Evolutionary conservation across 2,113 vertebrate species (phyloP).

Genomic region (Pygoscelis antarcticus): DNA sequence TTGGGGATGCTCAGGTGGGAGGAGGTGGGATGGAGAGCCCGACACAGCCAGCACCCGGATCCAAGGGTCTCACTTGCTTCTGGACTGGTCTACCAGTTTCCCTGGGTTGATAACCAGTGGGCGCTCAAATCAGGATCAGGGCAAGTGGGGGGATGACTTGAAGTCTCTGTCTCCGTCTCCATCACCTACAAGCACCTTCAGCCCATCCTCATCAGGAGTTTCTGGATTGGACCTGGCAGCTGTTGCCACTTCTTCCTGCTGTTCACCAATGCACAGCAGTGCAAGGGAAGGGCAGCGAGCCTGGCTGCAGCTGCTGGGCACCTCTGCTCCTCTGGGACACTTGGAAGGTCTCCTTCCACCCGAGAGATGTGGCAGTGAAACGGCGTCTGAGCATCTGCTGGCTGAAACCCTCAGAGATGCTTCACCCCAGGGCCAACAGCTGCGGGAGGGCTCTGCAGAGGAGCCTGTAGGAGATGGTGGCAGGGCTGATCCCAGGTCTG

Average conservation of each 20-base stretch:
- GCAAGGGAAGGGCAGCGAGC: background rate
- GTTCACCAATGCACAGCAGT: rapidly evolving
- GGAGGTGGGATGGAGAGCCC: background rate
- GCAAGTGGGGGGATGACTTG: background rate
- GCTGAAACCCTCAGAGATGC: background rate
- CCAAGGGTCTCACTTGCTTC: background rate
- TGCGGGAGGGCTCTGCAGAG: background rate
- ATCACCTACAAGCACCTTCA: background rate
- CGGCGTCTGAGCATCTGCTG: background rate
- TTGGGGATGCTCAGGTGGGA: background rate
- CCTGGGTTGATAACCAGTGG: background rate
- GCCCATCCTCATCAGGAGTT: background rate
- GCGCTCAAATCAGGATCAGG: background rate
- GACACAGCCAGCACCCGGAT: background rate
- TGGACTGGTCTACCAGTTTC: background rate
- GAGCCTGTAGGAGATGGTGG: background rate
- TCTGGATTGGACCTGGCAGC: background rate
- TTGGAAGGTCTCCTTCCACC: background rate
- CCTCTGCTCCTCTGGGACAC: background rate
- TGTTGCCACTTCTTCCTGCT: background rate
- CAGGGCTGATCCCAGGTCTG: background rate
- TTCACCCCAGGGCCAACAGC: background rate
- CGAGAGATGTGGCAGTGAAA: rapidly evolving
- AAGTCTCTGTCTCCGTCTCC: background rate
- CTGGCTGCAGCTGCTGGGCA: background rate